These are phyloP conservation scores for Lepetodrilus schrolli DNA, from an alignment of 2,888 invertebrate species.

Conservation along the genomic window DNA sequence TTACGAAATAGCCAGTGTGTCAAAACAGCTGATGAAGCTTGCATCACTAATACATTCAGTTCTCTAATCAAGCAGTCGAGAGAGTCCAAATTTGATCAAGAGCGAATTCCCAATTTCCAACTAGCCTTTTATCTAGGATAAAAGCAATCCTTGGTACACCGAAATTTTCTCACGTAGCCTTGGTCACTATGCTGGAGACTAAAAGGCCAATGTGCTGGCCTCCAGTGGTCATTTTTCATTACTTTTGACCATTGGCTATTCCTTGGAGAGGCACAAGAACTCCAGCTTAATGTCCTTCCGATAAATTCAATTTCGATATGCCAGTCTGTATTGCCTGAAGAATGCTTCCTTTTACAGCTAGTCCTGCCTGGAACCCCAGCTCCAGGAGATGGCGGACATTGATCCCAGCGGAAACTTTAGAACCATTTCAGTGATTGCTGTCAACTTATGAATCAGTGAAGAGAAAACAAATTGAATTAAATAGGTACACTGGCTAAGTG, in stretches of 20 bases:
- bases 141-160: conserved; percentile 7
- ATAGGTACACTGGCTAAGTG: too few species aligned
- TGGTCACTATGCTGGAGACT: neutral
- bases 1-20: conserved; percentile 10
- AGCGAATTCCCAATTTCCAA: neutral
- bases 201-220: neutral
- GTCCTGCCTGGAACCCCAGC: neutral
- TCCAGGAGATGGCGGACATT: neutral
- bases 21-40: neutral
- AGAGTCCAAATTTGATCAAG: conserved; percentile 1
- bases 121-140: neutral
- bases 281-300: neutral
- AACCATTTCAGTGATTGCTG: neutral
- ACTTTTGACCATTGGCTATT: conserved; percentile 19
- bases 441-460: neutral
- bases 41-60: neutral
- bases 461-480: too few species aligned
- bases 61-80: conserved; percentile 10
- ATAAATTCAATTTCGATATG: conserved; percentile 19
- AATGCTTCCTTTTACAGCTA: neutral
- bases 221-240: conserved; percentile 14
- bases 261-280: conserved; percentile 7
- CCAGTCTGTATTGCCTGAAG: too few species aligned
- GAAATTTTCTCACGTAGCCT: neutral
- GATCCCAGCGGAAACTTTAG: neutral